Evolutionary conservation across 2,888 invertebrate species (phyloP).

Genomic region (Oscheius sp.): DNA sequence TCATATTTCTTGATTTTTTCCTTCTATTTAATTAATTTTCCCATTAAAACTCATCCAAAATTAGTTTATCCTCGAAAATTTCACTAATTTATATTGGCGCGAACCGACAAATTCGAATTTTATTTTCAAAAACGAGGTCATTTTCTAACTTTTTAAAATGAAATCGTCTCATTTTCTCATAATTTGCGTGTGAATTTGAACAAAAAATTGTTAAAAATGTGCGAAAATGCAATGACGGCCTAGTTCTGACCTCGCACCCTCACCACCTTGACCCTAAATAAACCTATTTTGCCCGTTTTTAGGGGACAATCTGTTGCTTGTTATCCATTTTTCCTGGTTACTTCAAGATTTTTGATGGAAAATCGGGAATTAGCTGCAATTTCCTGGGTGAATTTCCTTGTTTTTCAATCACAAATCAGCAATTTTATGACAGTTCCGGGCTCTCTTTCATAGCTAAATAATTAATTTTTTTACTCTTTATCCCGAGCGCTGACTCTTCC

Average conservation of each 20-base stretch:
- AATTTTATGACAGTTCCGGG: no score
- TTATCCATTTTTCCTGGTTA: not conserved
- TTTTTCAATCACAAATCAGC: not conserved
- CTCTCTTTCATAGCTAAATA: not conserved
- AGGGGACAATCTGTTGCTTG: not conserved
- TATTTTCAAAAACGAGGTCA: no score
- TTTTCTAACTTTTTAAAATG: not conserved
- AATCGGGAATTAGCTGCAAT: no score
- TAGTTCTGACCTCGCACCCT: constrained; percentile 2
- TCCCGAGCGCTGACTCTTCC: not conserved
- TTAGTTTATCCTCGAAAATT: not conserved
- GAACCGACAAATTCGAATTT: not conserved
- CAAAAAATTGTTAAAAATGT: not conserved
- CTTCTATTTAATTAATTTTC: not conserved
- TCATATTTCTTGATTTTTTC: not conserved
- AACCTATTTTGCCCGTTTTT: not conserved
- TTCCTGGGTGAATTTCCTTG: no score
- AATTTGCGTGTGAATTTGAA: not conserved
- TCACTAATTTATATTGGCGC: not conserved
- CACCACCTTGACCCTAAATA: constrained; percentile 16
- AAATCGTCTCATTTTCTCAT: not conserved
- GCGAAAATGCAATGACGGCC: not conserved
- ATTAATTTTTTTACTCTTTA: not conserved
- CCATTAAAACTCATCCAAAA: not conserved
- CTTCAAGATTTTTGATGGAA: no score